Evolutionary conservation across 2,113 vertebrate genomes (phyloP).

Genomic region (Bos indicus): DNA sequence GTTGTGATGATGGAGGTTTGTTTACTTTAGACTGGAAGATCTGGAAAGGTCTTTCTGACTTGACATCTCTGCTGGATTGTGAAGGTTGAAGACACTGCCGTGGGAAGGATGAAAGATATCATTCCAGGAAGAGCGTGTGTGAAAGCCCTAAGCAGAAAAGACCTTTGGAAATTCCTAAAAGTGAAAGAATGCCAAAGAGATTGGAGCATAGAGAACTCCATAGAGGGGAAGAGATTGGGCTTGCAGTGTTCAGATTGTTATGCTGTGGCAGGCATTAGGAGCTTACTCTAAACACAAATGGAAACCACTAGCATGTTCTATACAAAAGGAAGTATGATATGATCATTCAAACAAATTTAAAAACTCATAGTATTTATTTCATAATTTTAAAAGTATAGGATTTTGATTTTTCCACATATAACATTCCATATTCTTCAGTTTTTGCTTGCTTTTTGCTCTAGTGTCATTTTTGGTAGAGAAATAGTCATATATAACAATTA

Average conservation of each 20-base stretch:
- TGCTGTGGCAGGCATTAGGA: not conserved
- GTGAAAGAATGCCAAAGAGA: not conserved
- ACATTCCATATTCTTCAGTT: not conserved
- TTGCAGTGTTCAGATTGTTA: not conserved
- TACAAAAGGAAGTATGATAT: not conserved
- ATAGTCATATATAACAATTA: not conserved
- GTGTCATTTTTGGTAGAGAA: not conserved
- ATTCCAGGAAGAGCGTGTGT: not conserved
- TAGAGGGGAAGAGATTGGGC: not conserved
- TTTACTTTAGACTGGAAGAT: not conserved
- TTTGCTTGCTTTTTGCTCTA: not conserved
- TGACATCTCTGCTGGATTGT: not conserved
- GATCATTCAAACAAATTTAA: not conserved
- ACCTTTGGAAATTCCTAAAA: not conserved
- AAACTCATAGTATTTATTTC: not conserved
- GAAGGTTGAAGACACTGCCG: not conserved
- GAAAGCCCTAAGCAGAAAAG: not conserved
- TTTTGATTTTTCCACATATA: not conserved
- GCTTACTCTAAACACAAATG: not conserved
- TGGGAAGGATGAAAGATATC: not conserved
- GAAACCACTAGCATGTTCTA: not conserved
- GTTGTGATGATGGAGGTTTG: not conserved
- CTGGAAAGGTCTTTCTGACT: not conserved
- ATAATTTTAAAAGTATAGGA: not conserved
- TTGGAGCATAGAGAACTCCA: not conserved